These are phyloP conservation scores for Cydia splendana DNA, from an alignment of 1,140 invertebrate genomes.

Conservation along the genomic window DNA sequence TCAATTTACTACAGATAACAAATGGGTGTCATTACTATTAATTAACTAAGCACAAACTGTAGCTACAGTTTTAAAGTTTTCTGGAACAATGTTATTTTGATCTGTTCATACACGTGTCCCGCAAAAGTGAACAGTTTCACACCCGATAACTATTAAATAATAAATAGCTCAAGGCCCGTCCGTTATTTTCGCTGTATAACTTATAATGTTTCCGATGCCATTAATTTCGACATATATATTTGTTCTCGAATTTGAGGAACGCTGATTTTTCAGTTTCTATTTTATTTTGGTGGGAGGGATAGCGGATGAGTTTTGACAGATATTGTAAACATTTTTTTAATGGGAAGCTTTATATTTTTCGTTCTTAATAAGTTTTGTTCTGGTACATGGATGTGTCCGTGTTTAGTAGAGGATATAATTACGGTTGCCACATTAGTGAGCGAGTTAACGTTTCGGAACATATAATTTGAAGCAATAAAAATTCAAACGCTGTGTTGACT, in stretches of 20 bases:
- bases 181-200: constrained; percentile 62
- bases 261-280: constrained; percentile 7
- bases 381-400: background rate
- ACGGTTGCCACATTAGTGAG: constrained; percentile 41
- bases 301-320: constrained; percentile 9
- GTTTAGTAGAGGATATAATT: constrained; percentile 35
- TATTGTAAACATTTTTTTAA: constrained; percentile 20
- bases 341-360: background rate
- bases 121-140: constrained; percentile 37
- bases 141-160: constrained; percentile 71
- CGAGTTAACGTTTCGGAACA: constrained; percentile 47
- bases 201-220: constrained; percentile 33
- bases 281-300: background rate
- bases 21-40: background rate
- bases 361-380: background rate
- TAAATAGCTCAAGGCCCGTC: constrained; percentile 66
- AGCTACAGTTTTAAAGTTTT: background rate
- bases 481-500: constrained; percentile 35
- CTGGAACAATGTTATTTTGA: background rate
- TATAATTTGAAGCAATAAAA: constrained; percentile 53
- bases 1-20: background rate
- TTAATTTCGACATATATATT: constrained; percentile 33
- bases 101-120: constrained; percentile 32
- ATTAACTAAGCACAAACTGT: background rate
- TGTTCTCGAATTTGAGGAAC: constrained; percentile 9